These are phyloP conservation scores for Hyposoter dolosus DNA, from an alignment of 2,888 invertebrate species.

Conservation along the genomic window DNA sequence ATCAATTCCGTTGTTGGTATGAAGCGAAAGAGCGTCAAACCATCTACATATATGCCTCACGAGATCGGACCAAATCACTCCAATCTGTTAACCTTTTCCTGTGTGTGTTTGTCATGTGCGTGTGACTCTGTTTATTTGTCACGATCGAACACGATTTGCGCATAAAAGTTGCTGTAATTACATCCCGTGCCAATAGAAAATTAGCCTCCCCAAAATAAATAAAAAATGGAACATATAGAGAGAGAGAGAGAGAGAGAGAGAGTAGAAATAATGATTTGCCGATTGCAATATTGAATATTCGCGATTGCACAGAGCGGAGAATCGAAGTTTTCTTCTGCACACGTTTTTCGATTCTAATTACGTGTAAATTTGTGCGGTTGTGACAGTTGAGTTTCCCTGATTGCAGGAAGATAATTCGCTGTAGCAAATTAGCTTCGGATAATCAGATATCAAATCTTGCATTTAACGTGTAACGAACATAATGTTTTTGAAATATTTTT, in stretches of 20 bases:
- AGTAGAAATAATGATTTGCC: not conserved
- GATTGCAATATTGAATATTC: not conserved
- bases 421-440: not conserved
- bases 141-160: constrained; percentile 30
- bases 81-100: not conserved
- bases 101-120: not conserved
- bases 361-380: not conserved
- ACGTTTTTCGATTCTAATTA: not conserved
- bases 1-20: constrained; percentile 57
- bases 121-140: constrained; percentile 44
- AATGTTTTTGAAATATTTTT: not conserved
- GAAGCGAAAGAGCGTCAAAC: constrained; percentile 8
- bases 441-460: not conserved
- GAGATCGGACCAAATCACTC: not conserved
- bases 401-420: not conserved
- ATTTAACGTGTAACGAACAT: not conserved
- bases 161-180: constrained; percentile 30
- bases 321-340: not conserved
- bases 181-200: constrained; percentile 13
- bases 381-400: not conserved
- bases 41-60: not conserved
- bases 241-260: not conserved
- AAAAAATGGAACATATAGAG: constrained; percentile 3
- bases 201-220: not conserved
- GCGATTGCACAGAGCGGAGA: not conserved